These are phyloP conservation scores for Cantharis rustica DNA, from an alignment of 2,888 invertebrate genomes.

Conservation along the genomic window DNA sequence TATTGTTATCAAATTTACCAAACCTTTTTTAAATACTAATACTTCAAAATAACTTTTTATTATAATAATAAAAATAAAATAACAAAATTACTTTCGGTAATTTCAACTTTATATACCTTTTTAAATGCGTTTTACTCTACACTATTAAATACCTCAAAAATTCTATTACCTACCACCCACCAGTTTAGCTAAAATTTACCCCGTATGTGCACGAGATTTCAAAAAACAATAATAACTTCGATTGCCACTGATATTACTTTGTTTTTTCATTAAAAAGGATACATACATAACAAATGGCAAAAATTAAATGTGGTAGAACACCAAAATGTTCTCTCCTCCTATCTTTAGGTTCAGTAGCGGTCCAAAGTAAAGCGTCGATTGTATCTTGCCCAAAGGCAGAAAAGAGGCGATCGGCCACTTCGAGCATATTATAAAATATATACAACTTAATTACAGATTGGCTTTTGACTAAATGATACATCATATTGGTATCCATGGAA, in stretches of 20 bases:
- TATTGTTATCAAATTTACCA: too few relatives aligned
- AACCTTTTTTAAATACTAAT: too few relatives aligned
- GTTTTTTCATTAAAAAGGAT: conserved; percentile 68
- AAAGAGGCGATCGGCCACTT: conserved; percentile 94
- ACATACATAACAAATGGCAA: conserved; percentile 93
- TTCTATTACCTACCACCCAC: too few relatives aligned
- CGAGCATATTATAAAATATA: conserved; percentile 99
- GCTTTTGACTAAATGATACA: conserved; percentile 96
- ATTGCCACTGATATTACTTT: neutral
- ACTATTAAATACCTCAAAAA: too few relatives aligned
- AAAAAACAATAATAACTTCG: neutral
- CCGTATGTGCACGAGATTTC: neutral
- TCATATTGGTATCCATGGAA: conserved; percentile 95
- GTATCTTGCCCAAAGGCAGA: conserved; percentile 98
- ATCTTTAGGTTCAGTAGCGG: conserved; percentile 92
- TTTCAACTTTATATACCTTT: too few relatives aligned
- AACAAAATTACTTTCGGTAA: too few relatives aligned
- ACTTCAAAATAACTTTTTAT: too few relatives aligned
- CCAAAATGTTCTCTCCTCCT: conserved; percentile 83
- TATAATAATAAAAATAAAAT: too few relatives aligned
- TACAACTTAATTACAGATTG: conserved; percentile 99
- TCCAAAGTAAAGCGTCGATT: conserved; percentile 97
- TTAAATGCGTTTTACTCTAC: too few relatives aligned
- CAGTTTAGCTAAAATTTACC: neutral
- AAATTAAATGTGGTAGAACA: conserved; percentile 85